Conservation (phyloP, 2,797 vertebrate genomes). For the Rhinella marina region DNA sequence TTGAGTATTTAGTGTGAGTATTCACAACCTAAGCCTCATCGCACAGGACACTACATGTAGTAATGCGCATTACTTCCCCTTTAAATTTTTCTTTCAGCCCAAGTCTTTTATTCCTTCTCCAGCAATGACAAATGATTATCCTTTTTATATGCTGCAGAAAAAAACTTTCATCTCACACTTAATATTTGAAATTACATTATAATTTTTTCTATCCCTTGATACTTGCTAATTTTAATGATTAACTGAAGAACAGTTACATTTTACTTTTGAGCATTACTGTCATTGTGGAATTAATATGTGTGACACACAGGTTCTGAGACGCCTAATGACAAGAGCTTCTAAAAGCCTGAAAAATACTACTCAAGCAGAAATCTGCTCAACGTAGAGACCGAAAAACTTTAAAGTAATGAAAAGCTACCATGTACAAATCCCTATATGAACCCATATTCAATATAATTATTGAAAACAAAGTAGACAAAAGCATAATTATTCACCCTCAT, state of each 20-base stretch:
- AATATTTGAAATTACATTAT: conserved; percentile 66
- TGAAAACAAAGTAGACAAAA: no score
- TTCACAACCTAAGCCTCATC: no score
- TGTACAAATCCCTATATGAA: neutral
- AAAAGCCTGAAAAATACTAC: conserved; percentile 9
- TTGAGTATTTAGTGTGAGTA: no score
- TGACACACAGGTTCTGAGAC: conserved; percentile 62
- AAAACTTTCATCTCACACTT: conserved; percentile 70
- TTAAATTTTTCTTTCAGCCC: neutral
- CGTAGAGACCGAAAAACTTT: neutral
- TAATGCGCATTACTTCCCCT: neutral
- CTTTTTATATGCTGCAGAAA: conserved; percentile 47
- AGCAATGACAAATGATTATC: conserved; percentile 39
- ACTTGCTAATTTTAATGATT: conserved; percentile 75
- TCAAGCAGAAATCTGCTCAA: neutral
- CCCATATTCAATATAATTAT: neutral
- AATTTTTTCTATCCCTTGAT: conserved; percentile 67
- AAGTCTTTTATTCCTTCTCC: conserved; percentile 9
- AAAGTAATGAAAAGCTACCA: neutral
- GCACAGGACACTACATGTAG: neutral
- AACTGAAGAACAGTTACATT: conserved; percentile 74
- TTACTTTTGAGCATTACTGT: conserved; percentile 68
- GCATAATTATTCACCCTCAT: no score
- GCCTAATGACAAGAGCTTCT: conserved; percentile 68
- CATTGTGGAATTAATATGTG: conserved; percentile 73